These are phyloP conservation scores for Netelia virgata DNA, from an alignment of 2,888 invertebrate genomes.

Conservation along the genomic window DNA sequence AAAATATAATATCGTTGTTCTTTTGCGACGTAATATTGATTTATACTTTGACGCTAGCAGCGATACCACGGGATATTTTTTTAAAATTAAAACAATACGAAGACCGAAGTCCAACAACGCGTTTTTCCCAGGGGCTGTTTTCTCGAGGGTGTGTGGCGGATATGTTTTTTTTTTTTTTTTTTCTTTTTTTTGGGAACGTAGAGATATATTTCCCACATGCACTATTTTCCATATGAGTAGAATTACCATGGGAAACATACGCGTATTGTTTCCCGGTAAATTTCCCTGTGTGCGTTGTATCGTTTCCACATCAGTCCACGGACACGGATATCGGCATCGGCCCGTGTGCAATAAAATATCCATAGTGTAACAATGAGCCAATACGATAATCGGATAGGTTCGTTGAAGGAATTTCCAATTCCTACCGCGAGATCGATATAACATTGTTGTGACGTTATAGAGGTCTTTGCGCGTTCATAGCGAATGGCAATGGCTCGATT, in stretches of 20 bases:
- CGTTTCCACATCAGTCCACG: not conserved
- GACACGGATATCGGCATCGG: constrained; percentile 27
- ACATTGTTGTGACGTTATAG: constrained; percentile 17
- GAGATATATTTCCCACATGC: not conserved
- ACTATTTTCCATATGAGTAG: not conserved
- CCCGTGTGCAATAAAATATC: constrained; percentile 21
- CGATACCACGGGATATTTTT: no score
- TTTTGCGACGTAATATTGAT: no score
- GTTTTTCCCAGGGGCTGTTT: no score
- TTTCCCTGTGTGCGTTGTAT: no score
- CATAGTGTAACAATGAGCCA: constrained; percentile 22
- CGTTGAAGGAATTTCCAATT: constrained; percentile 60
- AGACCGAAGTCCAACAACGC: no score
- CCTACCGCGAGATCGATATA: constrained; percentile 51
- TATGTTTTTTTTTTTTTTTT: not conserved
- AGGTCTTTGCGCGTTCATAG: not conserved
- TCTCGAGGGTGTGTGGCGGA: no score
- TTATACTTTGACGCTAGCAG: no score
- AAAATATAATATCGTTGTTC: no score
- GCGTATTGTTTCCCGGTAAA: not conserved
- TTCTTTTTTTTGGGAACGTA: not conserved
- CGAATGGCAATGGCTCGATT: constrained; percentile 50
- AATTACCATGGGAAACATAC: no score
- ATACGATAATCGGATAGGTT: constrained; percentile 11
- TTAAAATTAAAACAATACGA: no score